Percentiles rank a stretch among this genome's conserved stretches.
Conservation (phyloP, 2,113 vertebrate genomes). For the Barbus barbus region DNA sequence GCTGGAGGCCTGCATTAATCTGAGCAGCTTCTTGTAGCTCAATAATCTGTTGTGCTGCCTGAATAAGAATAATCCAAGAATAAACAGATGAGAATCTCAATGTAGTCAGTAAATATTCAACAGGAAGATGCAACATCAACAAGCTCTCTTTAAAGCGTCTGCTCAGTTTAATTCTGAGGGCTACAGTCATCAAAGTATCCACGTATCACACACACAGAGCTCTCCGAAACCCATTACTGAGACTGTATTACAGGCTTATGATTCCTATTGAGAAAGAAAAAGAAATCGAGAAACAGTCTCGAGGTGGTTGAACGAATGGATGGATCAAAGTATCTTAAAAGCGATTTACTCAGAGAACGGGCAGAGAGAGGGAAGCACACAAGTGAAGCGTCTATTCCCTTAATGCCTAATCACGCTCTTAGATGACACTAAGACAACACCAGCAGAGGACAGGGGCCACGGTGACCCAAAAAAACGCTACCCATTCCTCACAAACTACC, state of each 20-base stretch:
- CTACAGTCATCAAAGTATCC: background rate
- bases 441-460: background rate
- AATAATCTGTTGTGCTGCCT: constrained; percentile 99
- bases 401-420: constrained; percentile 34
- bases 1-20: constrained; percentile 93
- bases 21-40: constrained; percentile 98
- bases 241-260: constrained; percentile 55
- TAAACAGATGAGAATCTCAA: background rate
- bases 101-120: background rate
- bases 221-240: constrained; percentile 44
- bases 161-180: background rate
- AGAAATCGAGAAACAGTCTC: constrained; percentile 20
- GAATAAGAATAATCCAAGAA: background rate
- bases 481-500: background rate
- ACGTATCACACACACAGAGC: background rate
- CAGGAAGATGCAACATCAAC: background rate
- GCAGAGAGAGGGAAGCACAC: background rate
- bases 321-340: constrained; percentile 61
- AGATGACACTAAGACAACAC: constrained; percentile 55
- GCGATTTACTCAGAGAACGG: constrained; percentile 41
- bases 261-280: constrained; percentile 48
- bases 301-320: constrained; percentile 50
- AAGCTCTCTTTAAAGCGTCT: background rate
- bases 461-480: constrained; percentile 12
- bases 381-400: constrained; percentile 23